A percentile compares a stretch with the other conserved stretches of the same genome.
These are phyloP conservation scores for Beroe forskalii DNA, from an alignment of 37 sponge, comb jelly and placozoan genomes.

Conservation along the genomic window DNA sequence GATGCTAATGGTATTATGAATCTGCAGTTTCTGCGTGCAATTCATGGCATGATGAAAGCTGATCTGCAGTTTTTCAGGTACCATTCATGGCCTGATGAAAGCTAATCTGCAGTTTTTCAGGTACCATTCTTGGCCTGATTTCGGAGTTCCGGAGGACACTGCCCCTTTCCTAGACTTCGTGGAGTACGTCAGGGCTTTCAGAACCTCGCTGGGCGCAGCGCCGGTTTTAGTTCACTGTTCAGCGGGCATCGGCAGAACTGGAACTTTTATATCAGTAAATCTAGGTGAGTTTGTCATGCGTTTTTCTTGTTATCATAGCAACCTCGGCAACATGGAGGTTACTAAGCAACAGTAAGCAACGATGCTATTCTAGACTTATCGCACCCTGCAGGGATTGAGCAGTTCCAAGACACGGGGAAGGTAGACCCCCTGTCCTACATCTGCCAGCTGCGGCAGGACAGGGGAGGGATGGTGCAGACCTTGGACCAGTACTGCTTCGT, in stretches of 20 bases:
- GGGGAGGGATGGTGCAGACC: constrained; percentile 84
- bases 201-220: constrained; percentile 68
- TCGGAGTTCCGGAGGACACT: constrained; percentile 85
- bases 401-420: constrained; percentile 70
- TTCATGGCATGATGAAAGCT: too few species aligned
- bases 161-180: constrained; percentile 84
- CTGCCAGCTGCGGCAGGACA: constrained; percentile 77
- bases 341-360: neutral
- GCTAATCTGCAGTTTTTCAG: too few species aligned
- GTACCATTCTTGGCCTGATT: constrained; percentile 84
- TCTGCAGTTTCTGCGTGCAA: too few species aligned
- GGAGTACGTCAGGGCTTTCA: constrained; percentile 70
- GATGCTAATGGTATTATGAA: too few species aligned
- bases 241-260: constrained; percentile 96
- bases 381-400: constrained; percentile 45
- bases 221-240: constrained; percentile 97
- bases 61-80: too few species aligned
- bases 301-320: neutral
- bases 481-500: constrained; percentile 80
- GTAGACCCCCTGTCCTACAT: constrained; percentile 79
- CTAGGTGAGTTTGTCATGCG: neutral
- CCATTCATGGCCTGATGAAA: too few species aligned
- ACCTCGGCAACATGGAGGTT: too few species aligned
- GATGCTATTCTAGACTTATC: neutral
- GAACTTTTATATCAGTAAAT: constrained; percentile 85